Percentiles rank a stretch among this genome's conserved stretches.
phyloP scores from a whole-genome alignment of 2,888 invertebrate species.

The Prenolepis imparis region DNA sequence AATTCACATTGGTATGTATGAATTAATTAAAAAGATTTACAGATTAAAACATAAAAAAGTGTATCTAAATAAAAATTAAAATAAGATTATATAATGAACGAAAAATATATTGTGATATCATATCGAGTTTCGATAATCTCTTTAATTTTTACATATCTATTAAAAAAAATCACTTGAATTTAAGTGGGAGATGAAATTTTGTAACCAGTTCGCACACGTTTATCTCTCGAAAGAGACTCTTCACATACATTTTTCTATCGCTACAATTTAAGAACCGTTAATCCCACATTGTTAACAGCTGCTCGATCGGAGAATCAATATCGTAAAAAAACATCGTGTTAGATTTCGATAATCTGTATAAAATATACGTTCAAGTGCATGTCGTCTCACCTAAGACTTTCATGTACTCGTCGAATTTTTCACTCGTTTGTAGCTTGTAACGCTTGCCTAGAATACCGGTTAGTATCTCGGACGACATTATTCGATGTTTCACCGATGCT shows the following conservation, averaged over 20 bases:
- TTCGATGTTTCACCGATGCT: conserved; percentile 23
- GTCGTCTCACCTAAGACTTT: conserved; percentile 92
- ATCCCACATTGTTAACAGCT: not conserved
- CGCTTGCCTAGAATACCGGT: conserved; percentile 89
- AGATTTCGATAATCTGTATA: not conserved
- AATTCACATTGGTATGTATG: not conserved
- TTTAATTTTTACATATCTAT: not conserved
- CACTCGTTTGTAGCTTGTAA: conserved; percentile 93
- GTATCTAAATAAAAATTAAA: not conserved
- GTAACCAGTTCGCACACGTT: not conserved
- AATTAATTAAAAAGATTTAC: not conserved
- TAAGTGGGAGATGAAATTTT: conserved; percentile 24
- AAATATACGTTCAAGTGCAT: not conserved
- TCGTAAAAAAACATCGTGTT: not conserved
- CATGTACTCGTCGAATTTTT: conserved; percentile 96
- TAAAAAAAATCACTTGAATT: not conserved
- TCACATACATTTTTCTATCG: not conserved
- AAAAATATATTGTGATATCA: not conserved
- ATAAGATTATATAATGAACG: conserved; percentile 2
- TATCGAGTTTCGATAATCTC: not conserved
- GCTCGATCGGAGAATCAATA: not conserved
- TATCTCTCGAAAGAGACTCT: not conserved
- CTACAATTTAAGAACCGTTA: not conserved
- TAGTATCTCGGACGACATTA: conserved; percentile 53
- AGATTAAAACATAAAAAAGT: not conserved